Base-by-base conservation (phyloP, 2,888 invertebrate species). In the Trilocha varians region DNA sequence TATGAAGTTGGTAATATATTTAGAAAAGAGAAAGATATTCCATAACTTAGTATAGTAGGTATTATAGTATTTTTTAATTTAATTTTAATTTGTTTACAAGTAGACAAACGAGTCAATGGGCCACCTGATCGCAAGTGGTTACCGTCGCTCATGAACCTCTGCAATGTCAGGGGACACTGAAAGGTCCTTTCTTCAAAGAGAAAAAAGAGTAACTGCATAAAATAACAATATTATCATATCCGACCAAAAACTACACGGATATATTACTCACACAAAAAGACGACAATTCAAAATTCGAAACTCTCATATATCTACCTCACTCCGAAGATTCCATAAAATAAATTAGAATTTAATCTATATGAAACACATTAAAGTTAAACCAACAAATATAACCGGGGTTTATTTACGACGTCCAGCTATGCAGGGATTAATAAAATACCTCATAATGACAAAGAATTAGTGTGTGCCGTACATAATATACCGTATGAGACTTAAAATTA, bases 391-490 rank as follows among this genome's bases (percentile, higher is more conserved):
- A 78, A 78, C 67, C 55, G 65, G 63, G 44, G 57, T 61, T 76
- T 77, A 79, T 82, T 83, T 82, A 82, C 65, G 77, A 66, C 55
- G 55, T 43, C 58, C 49, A 68, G 69, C 65, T 71, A 75, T 64
- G 64, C 67, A 53, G 56, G 52, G 53, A 53, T 57, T 57, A 60
- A 67, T 69, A 69, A 77, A 70, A 70, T 65, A 56, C 63, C 65
- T 65, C 71, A 73, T 77, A 78, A 77, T 73, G 75, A 78, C 72
- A 72, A 74, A 72, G 74, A 79, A 78, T 79, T 78, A 77, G 77
- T 74, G 58, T 62, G 60, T 62, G 56, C 57, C 52, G 59, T 62
- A 65, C 49, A 67, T 53, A 61, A 54, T 57, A 59, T 65, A 64
- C 59, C 46, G 51, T 52, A 52, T 46, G 59, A 56, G 64, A 66